These are phyloP conservation scores for Rhinolophus ferrumequinum DNA, from an alignment of 2,113 vertebrate genomes.

Conservation along the genomic window DNA sequence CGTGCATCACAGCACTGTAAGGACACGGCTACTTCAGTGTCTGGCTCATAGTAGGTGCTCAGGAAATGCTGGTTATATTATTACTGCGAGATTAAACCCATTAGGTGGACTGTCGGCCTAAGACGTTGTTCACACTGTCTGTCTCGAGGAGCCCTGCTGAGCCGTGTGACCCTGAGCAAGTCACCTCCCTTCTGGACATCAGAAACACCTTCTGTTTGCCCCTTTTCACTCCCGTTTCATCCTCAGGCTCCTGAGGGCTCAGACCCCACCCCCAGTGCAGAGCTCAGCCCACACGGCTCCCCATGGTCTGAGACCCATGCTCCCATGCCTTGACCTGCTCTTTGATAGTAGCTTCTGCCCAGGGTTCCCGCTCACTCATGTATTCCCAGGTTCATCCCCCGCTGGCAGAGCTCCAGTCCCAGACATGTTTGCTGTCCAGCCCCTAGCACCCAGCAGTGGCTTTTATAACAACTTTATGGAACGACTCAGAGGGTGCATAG, in stretches of 20 bases:
- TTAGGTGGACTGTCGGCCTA: neutral
- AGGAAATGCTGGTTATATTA: neutral
- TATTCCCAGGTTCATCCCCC: neutral
- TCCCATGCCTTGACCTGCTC: neutral
- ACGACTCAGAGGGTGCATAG: too few relatives aligned
- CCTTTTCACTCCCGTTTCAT: neutral
- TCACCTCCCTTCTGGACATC: neutral
- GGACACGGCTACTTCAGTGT: neutral
- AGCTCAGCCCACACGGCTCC: accelerated
- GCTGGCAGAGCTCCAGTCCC: neutral
- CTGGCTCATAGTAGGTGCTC: neutral
- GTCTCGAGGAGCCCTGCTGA: neutral
- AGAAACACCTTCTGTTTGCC: neutral
- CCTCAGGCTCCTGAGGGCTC: neutral
- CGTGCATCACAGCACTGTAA: neutral
- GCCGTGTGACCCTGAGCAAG: neutral
- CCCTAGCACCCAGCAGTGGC: neutral
- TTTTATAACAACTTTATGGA: neutral
- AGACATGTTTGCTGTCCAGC: neutral
- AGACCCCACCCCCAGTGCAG: neutral
- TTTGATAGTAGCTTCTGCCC: neutral
- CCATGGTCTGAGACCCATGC: neutral
- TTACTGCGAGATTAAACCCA: neutral
- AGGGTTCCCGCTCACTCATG: neutral
- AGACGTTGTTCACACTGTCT: neutral